These are phyloP conservation scores for Bubo scandiacus DNA, from an alignment of 2,113 vertebrate species.

Conservation along the genomic window DNA sequence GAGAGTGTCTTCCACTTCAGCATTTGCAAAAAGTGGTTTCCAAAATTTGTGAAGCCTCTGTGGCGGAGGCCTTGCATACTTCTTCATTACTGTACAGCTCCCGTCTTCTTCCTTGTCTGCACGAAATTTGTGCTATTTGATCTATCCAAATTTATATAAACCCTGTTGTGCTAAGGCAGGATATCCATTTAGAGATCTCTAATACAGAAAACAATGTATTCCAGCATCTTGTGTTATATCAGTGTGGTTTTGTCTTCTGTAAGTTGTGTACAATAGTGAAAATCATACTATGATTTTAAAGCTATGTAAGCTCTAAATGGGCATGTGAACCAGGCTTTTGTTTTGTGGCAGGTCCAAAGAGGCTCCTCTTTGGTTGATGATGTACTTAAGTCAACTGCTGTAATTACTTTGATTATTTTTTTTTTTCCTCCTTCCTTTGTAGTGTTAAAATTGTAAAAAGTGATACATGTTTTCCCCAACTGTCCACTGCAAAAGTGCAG, in stretches of 20 bases:
- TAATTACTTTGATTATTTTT: neutral
- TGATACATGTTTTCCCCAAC: neutral
- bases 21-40: neutral
- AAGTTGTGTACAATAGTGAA: neutral
- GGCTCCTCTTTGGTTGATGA: neutral
- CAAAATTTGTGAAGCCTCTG: neutral
- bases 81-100: neutral
- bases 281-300: neutral
- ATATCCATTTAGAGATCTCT: neutral
- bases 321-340: neutral
- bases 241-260: neutral
- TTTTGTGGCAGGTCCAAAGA: neutral
- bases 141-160: neutral
- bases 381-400: neutral
- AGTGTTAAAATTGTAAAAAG: neutral
- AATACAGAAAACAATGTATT: neutral
- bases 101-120: neutral
- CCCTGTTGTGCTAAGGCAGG: neutral
- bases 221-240: accelerated
- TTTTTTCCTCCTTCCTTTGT: neutral
- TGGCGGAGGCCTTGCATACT: neutral
- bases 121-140: accelerated
- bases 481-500: neutral
- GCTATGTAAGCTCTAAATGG: neutral
- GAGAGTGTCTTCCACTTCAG: neutral